Evolutionary conservation across 2,113 vertebrate genomes (phyloP).

Genomic region (Petrocephalus zakoni): DNA sequence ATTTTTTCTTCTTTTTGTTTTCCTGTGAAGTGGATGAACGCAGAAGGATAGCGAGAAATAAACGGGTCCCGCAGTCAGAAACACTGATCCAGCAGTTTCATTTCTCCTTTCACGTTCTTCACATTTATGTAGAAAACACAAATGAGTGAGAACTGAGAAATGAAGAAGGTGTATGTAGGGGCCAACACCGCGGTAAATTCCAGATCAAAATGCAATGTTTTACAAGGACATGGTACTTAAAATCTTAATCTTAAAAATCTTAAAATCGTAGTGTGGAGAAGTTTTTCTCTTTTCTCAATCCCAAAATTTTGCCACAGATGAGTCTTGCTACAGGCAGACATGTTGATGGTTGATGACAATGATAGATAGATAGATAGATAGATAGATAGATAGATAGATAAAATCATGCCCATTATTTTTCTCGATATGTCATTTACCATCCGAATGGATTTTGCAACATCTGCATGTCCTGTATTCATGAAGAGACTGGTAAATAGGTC

Average conservation of each 20-base stretch:
- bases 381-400: no score
- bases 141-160: not conserved
- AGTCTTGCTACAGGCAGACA: not conserved
- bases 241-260: no score
- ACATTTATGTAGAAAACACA: not conserved
- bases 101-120: not conserved
- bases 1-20: constrained; percentile 3
- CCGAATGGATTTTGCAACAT: not conserved
- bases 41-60: not conserved
- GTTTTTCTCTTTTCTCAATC: not conserved
- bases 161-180: not conserved
- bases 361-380: no score
- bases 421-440: not conserved
- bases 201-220: not conserved
- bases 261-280: not conserved
- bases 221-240: not conserved
- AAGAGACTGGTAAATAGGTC: not conserved
- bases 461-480: not conserved
- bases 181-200: not conserved
- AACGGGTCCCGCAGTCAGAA: not conserved
- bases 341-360: no score
- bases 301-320: not conserved
- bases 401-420: not conserved
- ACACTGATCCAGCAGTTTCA: not conserved
- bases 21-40: not conserved